Conservation (phyloP, 2,113 vertebrate genomes). For the Coptodon bakossiorum region DNA sequence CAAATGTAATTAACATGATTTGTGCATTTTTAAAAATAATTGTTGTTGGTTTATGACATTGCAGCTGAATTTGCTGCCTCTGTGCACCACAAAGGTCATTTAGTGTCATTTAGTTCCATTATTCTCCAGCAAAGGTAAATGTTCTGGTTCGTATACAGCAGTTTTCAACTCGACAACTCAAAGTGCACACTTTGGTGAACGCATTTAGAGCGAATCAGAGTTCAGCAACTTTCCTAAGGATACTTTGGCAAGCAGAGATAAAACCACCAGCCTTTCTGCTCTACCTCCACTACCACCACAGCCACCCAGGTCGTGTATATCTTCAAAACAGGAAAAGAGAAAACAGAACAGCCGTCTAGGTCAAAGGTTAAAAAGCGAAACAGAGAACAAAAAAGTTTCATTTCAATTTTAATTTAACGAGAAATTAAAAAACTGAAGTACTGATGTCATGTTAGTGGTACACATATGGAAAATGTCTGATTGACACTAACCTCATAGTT, state of each 20-base stretch:
- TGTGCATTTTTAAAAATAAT: background rate
- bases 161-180: background rate
- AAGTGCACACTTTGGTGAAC: background rate
- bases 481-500: background rate
- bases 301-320: background rate
- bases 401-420: background rate
- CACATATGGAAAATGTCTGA: background rate
- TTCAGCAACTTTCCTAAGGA: background rate
- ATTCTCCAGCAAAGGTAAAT: background rate
- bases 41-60: background rate
- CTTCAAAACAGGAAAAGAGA: background rate
- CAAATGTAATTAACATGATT: background rate
- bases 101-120: background rate
- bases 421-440: accelerated
- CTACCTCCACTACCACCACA: accelerated
- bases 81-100: background rate
- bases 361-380: background rate
- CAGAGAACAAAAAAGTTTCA: background rate
- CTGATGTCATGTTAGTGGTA: background rate
- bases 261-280: background rate
- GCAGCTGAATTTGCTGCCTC: background rate
- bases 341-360: background rate
- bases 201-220: background rate
- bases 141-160: accelerated
- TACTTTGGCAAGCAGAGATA: background rate